A percentile compares a stretch with the other conserved stretches of the same genome.
Conservation (phyloP, 2,797 vertebrate genomes). For the Picus viridis region DNA sequence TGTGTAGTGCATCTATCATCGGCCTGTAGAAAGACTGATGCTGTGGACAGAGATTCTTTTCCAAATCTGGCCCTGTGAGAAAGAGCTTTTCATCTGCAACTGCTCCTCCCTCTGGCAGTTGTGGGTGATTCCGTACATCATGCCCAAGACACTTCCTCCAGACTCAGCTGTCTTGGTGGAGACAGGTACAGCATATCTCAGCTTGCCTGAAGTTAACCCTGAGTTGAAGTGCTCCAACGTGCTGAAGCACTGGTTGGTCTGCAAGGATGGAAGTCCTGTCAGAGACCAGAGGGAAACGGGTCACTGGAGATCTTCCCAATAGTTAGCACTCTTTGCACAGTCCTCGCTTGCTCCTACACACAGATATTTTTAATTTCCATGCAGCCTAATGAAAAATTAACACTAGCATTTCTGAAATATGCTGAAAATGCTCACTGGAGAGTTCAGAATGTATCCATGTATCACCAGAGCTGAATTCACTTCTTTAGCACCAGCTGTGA, state of each 20-base stretch:
- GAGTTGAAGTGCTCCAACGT: neutral
- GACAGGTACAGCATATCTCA: neutral
- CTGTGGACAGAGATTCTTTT: conserved; percentile 7
- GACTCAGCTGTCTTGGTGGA: neutral
- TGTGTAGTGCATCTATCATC: conserved; percentile 26
- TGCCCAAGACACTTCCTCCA: neutral
- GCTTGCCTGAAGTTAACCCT: neutral
- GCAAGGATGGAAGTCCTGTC: neutral
- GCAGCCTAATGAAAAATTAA: neutral
- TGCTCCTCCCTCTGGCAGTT: conserved; percentile 55
- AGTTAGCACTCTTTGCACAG: neutral
- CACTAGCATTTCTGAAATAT: neutral
- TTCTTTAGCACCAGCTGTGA: neutral
- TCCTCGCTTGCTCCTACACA: neutral
- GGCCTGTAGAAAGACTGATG: neutral
- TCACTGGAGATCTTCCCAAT: neutral
- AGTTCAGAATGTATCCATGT: neutral
- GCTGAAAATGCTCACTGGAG: neutral
- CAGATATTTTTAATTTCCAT: neutral
- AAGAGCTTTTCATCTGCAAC: conserved; percentile 28
- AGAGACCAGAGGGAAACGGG: neutral
- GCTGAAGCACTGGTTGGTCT: neutral
- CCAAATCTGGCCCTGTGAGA: neutral
- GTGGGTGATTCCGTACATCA: neutral
- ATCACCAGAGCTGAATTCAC: neutral